phyloP scores from a whole-genome alignment of 2,797 vertebrate species.

The Phalloptychus januarius region DNA sequence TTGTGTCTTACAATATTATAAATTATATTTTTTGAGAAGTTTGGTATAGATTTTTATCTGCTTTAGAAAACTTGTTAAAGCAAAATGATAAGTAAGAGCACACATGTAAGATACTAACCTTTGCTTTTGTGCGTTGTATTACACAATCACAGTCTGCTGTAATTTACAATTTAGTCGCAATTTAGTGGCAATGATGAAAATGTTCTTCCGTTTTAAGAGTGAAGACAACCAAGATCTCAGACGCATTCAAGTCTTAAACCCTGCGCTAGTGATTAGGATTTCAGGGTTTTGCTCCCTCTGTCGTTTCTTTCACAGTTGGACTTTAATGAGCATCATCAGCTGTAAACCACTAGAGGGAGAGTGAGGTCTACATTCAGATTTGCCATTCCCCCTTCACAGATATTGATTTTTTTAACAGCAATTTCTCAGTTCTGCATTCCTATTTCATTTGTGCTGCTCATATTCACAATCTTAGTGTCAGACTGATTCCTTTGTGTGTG shows the following conservation, averaged over 20 bases:
- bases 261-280: not conserved
- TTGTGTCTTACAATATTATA: not conserved
- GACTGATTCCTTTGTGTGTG: not conserved
- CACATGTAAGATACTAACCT: not conserved
- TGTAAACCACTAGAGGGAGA: slow-evolving; percentile 50
- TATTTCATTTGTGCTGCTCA: not conserved
- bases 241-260: not conserved
- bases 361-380: slow-evolving; percentile 4
- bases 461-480: not conserved
- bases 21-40: not conserved
- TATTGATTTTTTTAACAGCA: not conserved
- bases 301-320: not conserved
- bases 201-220: not conserved
- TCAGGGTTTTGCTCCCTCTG: not conserved
- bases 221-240: not conserved
- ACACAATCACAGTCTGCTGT: not conserved
- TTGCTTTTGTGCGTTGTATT: not conserved
- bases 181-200: not conserved
- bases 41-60: not conserved
- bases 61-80: not conserved
- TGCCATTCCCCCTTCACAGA: not conserved
- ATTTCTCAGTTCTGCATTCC: no score
- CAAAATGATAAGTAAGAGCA: not conserved
- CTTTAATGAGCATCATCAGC: not conserved
- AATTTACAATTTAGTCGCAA: not conserved